Base-by-base conservation (phyloP, 1,140 invertebrate species). In the Conus ventricosus region DNA sequence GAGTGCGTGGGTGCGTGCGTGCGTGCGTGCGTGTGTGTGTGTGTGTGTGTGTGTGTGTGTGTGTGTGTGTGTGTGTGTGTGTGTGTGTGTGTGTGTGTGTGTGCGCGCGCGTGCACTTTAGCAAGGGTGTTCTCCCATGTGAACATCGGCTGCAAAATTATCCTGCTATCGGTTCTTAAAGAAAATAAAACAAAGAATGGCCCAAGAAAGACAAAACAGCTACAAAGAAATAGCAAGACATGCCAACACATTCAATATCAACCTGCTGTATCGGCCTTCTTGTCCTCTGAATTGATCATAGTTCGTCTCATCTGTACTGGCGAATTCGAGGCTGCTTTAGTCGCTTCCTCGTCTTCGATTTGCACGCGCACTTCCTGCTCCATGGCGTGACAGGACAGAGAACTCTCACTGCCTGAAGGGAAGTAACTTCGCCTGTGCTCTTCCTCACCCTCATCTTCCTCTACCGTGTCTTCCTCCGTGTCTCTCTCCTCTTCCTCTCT, bases 341-440 rank as follows among this genome's bases (percentile, higher is more conserved):
- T 54, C 51, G 7, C 51, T 15, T 13, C 80, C 80, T 53, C 51
- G 39, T 53, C 83, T 85, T 88, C 88, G 23, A 88, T 88, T 23
- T 88, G 88, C 63, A 88, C 88, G 83, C 39, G 51, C 54, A 88
- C 88, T 27, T 88, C 88, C 23, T 88, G 81, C 76, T 88, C 83
- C 54, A 57, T 23, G n/a, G 63, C 83, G 4, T 88, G 53, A 51
- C 83, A 88, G 27, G 88, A 88, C n/a, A 88, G 75, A 76, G 88
- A 88, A 85, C 88, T 88, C 83, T 88, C 88, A 71, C 88, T 88
- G 60, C 83, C 88, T 13, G 88, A 84, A n/a, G 71, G 83, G 51
- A 71, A 80, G 75, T 85, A 88, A 4, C 25, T 76, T 15, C 57
- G 15, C 55, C 51, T 80, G 4, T 51, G 15, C 17, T 5, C 23